phyloP scores from a whole-genome alignment of 2,888 invertebrate genomes.

The Campoplex capitator region DNA sequence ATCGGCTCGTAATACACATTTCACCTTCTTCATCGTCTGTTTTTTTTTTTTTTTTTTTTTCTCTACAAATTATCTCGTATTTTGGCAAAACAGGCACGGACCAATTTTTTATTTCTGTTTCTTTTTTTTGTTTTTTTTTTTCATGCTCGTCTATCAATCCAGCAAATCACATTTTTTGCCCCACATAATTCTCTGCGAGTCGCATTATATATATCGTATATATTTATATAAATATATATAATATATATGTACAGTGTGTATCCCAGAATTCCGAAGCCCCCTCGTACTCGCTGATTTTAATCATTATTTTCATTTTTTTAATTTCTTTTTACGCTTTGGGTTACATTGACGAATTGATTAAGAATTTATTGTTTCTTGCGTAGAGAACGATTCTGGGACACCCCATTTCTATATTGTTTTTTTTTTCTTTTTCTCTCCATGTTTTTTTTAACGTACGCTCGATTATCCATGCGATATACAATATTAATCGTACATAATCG shows the following conservation, averaged over 20 bases:
- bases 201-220: conserved; percentile 46
- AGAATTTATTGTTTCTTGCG: conserved; percentile 65
- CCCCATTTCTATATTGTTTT: conserved; percentile 67
- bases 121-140: conserved; percentile 25
- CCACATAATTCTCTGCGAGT: conserved; percentile 32
- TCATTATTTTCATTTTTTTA: neutral
- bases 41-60: conserved; percentile 12
- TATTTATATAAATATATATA: conserved; percentile 65
- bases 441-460: conserved; percentile 61
- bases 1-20: neutral
- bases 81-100: conserved; percentile 73
- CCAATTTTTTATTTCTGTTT: conserved; percentile 31
- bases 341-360: conserved; percentile 58
- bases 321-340: conserved; percentile 21
- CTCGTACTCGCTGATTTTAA: conserved; percentile 13
- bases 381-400: conserved; percentile 65
- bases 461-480: conserved; percentile 71
- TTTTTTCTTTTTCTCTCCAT: conserved; percentile 1
- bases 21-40: conserved; percentile 23
- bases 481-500: conserved; percentile 77
- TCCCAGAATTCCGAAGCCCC: conserved; percentile 59
- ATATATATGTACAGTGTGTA: conserved; percentile 63
- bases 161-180: conserved; percentile 37
- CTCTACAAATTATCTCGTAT: conserved; percentile 70
- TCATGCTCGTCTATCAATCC: neutral